Evolutionary conservation across 92 coral and sea anemone species (phyloP), one percentile per base, ranked within the genome.

Genomic region (Umimayanthus kanabou): DNA sequence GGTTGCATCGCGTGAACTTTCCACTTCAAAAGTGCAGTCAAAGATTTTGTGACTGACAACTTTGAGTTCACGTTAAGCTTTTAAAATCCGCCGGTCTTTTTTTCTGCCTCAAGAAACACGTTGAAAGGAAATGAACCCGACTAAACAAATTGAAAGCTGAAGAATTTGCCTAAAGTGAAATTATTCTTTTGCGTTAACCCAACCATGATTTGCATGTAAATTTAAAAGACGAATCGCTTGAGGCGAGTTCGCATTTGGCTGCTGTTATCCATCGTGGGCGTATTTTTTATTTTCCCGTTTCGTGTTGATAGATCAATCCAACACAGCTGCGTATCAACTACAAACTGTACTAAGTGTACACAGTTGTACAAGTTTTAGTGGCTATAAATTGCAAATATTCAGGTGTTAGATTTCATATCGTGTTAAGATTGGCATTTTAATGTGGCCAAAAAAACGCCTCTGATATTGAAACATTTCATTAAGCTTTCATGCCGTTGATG

Each of bases 321-420:
- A 26, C 9, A 78, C 23, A 45, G 37, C 58, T 9, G 77, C 39
- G 28, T 26, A 67, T 11, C 39, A 29, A 2, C 5, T 53, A 22
- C 40, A 13, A 71, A 25, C 74, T 72, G 2, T 1, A 9, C 78
- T n/a, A 39, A 14, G 14, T 71, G 57, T 9, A 39, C 73, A 71
- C 87, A 69, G 74, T 69, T 70, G 65, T 70, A 43, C 22, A 25
- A 42, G 6, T 66, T 81, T 39, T 39, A 37, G 76, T 71, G 76
- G 30, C 58, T 69, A n/a, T 67, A 23, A 25, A 67, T 82, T 65
- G 29, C 39, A 49, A 67, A 53, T 42, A 28, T 42, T 82, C 39
- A 9, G 45, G 85, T 81, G 33, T 81, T 23, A 26, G 66, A 81
- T 81, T 81, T 81, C 85, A 81, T 81, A 81, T 47, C 85, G 28